Evolutionary conservation across 2,113 vertebrate species (phyloP).

Genomic region (Struthidea cinerea): DNA sequence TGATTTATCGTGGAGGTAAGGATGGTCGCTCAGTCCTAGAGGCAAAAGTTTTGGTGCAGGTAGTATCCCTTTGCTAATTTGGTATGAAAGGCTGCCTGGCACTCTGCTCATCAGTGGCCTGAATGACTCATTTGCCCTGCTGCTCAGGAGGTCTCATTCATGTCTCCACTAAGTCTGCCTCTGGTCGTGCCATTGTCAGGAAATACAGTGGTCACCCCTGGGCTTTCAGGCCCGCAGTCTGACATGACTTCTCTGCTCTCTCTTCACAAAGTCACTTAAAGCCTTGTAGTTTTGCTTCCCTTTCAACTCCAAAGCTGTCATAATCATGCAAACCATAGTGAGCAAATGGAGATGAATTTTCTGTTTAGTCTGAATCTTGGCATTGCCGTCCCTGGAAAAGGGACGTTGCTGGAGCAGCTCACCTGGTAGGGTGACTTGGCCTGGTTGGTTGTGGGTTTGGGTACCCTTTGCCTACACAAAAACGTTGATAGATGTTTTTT

Average conservation of each 20-base stretch:
- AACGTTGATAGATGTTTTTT: neutral
- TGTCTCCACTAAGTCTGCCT: neutral
- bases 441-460: neutral
- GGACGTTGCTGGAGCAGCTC: neutral
- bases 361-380: neutral
- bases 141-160: neutral
- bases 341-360: neutral
- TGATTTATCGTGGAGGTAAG: rapidly evolving
- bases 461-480: neutral
- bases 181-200: neutral
- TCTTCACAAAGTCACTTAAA: neutral
- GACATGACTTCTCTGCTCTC: neutral
- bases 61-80: neutral
- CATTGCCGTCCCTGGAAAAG: neutral
- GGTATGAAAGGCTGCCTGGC: neutral
- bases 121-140: neutral
- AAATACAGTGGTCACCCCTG: neutral
- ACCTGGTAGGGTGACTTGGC: neutral
- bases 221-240: neutral
- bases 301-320: neutral
- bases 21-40: neutral
- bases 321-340: neutral
- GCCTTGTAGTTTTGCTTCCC: neutral
- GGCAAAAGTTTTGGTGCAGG: neutral
- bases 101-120: neutral